Base-by-base conservation (phyloP, 1,140 invertebrate species). In the Capitella teleta region DNA sequence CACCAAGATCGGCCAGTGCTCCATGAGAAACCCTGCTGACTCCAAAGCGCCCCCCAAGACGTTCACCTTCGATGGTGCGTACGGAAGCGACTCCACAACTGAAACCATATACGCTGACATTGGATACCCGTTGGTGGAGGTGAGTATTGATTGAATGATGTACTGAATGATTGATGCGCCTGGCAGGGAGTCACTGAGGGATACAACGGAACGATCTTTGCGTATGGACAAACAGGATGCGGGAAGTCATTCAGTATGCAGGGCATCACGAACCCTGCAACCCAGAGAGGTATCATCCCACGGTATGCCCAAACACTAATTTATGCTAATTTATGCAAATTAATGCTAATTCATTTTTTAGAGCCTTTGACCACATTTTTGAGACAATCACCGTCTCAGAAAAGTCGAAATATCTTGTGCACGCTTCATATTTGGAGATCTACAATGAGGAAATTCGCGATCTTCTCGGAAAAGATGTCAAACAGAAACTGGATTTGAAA, bases 341-440 rank as follows among this genome's bases (percentile, higher is more conserved):
- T 14, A 42, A 42, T 12, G 19, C 12, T 14, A 42, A n/a, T 10
- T 18, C 3, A 24, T 18, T 45, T 61, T 57, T 28, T 57, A 72
- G 70, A 48, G 80, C 86, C 2, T 84, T 93, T 69, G 87, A 92
- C 62, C 90, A 94, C 59, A 80, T 93, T 38, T 95, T 94, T 73
- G 88, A 94, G 67, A 85, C 86, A 0, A 91, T 90, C 28, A 80
- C 86, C 6, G 83, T 88, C 0, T 53, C 84, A 10, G 81, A 82
- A 38, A 78, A 82, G 50, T 80, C 81, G 18, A 87, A 89, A 66
- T 95, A 86, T 67, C 73, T 95, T 36, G 86, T 90, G 0, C 76
- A 91, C 47, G 81, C 88, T n/a, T 90, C 86, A 42, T 95, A 92
- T 66, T 76, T 94, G 34, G 91, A 95, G 70, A 93, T 93, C 38